phyloP scores from a whole-genome alignment of 1,140 invertebrate species.

The Carcinoscorpius rotundicauda region DNA sequence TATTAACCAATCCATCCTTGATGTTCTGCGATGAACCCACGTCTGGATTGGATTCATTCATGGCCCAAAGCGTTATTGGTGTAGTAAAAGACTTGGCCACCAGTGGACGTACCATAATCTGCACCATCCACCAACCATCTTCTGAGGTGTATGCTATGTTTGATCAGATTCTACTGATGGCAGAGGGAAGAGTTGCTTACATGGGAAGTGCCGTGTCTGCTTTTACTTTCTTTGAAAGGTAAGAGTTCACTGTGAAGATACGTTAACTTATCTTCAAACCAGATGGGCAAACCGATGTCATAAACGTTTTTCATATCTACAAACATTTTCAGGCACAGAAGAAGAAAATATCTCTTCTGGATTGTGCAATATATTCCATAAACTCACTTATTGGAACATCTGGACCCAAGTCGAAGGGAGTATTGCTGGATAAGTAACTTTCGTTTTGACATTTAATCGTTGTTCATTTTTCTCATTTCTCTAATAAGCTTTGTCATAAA shows the following conservation, averaged over 20 bases:
- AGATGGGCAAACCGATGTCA: no score
- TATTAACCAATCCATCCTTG: conserved; percentile 84
- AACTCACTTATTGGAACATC: no score
- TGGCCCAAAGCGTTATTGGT: conserved; percentile 79
- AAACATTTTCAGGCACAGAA: no score
- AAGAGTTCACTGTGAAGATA: neutral
- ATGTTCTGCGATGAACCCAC: conserved; percentile 98
- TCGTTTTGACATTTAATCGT: no score
- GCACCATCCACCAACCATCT: conserved; percentile 92
- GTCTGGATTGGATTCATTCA: conserved; percentile 80
- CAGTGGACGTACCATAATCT: conserved; percentile 81
- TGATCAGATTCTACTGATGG: conserved; percentile 77
- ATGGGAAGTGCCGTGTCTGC: conserved; percentile 48
- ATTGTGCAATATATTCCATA: no score
- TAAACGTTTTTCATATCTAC: no score
- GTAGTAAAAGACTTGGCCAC: conserved; percentile 53
- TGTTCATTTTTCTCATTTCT: no score
- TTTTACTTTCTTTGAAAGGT: conserved; percentile 4
- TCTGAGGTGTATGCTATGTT: conserved; percentile 88
- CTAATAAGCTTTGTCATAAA: no score
- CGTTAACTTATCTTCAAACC: no score
- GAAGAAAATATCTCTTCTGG: no score
- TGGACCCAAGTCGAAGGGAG: no score
- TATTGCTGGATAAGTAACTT: no score
- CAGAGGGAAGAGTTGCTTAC: conserved; percentile 82